Evolutionary conservation across 2,797 vertebrate genomes (phyloP).

Genomic region (Chaunax sp.): DNA sequence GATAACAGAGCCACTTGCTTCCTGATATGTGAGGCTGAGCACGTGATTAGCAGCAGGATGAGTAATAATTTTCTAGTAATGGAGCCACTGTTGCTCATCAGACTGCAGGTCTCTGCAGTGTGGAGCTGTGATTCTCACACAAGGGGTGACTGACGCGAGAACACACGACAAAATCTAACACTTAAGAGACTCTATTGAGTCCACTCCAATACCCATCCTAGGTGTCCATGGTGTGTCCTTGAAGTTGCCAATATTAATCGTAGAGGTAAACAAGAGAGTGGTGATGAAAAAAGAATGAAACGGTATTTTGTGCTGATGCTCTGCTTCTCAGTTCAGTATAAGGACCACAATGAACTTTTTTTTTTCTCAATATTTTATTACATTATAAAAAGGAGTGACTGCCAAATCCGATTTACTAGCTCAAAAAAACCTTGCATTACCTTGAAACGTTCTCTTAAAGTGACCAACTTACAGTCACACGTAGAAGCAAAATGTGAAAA

Average conservation of each 20-base stretch:
- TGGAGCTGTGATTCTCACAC: conserved; percentile 32
- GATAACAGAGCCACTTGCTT: conserved; percentile 32
- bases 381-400: neutral
- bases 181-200: conserved; percentile 41
- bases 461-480: neutral
- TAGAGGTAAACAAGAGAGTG: conserved; percentile 37
- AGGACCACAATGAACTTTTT: conserved; percentile 1
- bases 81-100: conserved; percentile 60
- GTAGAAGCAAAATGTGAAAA: neutral
- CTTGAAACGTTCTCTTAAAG: conserved; percentile 15
- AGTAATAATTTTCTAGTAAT: conserved; percentile 55
- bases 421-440: conserved; percentile 1
- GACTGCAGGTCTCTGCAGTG: conserved; percentile 20
- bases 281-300: conserved; percentile 10
- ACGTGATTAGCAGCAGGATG: conserved; percentile 54
- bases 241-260: conserved; percentile 45
- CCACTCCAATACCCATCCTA: conserved; percentile 42
- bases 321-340: neutral
- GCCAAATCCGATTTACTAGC: neutral
- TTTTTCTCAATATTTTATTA: neutral
- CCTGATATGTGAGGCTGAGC: conserved; percentile 46
- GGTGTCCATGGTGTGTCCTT: conserved; percentile 35
- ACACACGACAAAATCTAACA: conserved; percentile 42
- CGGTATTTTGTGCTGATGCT: neutral
- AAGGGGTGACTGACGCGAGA: conserved; percentile 43